These are phyloP conservation scores for Melinaea menophilus DNA, from an alignment of 2,888 invertebrate genomes.

Conservation along the genomic window DNA sequence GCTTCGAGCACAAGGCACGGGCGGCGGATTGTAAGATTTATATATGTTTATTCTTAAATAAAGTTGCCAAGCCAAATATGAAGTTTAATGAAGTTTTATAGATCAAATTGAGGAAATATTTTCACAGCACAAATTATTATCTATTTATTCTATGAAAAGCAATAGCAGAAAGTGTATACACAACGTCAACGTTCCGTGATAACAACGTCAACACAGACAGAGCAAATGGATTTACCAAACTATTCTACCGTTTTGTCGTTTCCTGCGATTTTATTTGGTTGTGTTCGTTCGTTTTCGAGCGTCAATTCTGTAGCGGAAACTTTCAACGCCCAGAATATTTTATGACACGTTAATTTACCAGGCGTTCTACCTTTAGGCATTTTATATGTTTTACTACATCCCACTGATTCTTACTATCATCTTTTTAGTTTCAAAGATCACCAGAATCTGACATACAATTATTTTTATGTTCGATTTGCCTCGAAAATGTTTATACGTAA, in stretches of 20 bases:
- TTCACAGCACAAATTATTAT: neutral
- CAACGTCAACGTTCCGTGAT: neutral
- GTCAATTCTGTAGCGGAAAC: neutral
- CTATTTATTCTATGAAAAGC: neutral
- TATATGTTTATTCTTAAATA: neutral
- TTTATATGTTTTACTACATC: neutral
- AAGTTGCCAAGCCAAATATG: neutral
- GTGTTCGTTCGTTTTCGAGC: conserved; percentile 4
- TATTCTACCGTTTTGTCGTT: neutral
- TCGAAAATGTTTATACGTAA: conserved; percentile 14
- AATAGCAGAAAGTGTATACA: neutral
- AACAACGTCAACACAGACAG: neutral
- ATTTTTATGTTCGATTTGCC: conserved; percentile 6
- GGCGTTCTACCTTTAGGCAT: neutral
- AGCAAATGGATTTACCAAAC: neutral
- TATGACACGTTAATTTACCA: too few relatives aligned
- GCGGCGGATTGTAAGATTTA: conserved; percentile 69
- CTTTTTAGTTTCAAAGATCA: neutral
- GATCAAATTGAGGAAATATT: neutral
- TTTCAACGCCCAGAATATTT: neutral
- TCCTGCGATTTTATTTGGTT: conserved; percentile 8
- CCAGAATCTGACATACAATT: neutral
- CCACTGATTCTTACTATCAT: neutral
- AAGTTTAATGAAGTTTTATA: neutral
- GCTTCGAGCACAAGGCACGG: conserved; percentile 68